Percentiles rank a stretch among this genome's conserved stretches.
These are phyloP conservation scores for Leptobrachium ailaonicum DNA, from an alignment of 2,113 vertebrate genomes.

Conservation along the genomic window DNA sequence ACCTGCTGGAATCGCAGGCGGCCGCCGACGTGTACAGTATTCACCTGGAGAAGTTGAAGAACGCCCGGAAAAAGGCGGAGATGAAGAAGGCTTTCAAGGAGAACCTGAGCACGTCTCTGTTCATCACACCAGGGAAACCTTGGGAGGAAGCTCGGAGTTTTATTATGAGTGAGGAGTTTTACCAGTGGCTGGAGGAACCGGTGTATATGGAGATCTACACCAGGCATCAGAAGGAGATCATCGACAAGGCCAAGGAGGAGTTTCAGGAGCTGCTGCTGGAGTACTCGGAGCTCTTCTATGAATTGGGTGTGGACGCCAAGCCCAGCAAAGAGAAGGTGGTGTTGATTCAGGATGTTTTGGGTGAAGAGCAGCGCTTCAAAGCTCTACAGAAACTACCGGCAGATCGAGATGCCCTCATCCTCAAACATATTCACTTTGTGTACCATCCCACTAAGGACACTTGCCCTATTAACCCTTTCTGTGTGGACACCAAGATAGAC, in stretches of 20 bases:
- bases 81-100: constrained; percentile 87
- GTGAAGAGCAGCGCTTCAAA: constrained; percentile 92
- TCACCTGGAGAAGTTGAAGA: constrained; percentile 85
- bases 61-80: constrained; percentile 82
- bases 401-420: constrained; percentile 89
- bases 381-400: constrained; percentile 92
- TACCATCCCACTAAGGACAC: constrained; percentile 97
- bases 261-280: constrained; percentile 95
- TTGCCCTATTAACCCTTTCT: constrained; percentile 83
- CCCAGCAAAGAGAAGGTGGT: constrained; percentile 99
- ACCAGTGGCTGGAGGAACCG: constrained; percentile 88
- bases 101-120: constrained; percentile 83
- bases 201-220: constrained; percentile 92
- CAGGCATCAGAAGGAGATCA: constrained; percentile 93
- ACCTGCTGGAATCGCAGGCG: constrained; percentile 82
- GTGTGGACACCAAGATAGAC: constrained; percentile 87
- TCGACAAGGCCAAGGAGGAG: constrained; percentile 92
- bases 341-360: constrained; percentile 90
- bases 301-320: constrained; percentile 93
- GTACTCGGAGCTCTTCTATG: constrained; percentile 96
- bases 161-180: constrained; percentile 95
- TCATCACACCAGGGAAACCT: constrained; percentile 91
- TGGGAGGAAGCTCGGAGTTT: constrained; percentile 96
- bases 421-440: constrained; percentile 98
- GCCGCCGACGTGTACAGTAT: constrained; percentile 79